Conservation (phyloP, 2,797 vertebrate species). For the Lophius americanus region DNA sequence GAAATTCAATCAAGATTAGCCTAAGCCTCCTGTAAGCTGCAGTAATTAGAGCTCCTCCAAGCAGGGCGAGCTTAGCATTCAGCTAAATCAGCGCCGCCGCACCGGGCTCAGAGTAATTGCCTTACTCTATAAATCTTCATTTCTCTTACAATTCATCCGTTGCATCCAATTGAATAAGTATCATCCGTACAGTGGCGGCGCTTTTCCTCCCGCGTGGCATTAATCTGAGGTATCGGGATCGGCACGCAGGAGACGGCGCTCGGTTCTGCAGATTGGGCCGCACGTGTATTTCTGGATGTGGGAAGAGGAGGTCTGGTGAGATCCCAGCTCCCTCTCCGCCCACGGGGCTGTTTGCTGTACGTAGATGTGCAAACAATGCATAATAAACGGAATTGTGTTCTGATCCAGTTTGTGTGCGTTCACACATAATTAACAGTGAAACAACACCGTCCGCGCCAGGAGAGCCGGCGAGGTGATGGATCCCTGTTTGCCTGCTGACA, state of each 20-base stretch:
- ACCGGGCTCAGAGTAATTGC: constrained; percentile 63
- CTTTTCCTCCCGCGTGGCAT: constrained; percentile 8
- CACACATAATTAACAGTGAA: constrained; percentile 55
- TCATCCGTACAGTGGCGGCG: constrained; percentile 44
- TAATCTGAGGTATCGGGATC: constrained; percentile 45
- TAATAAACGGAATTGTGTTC: constrained; percentile 55
- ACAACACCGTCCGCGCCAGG: constrained; percentile 44
- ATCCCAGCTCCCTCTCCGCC: constrained; percentile 53
- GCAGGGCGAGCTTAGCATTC: constrained; percentile 60
- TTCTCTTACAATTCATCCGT: constrained; percentile 62
- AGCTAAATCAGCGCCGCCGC: constrained; percentile 62
- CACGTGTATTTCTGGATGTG: constrained; percentile 23
- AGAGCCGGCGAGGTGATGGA: constrained; percentile 13
- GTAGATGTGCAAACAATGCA: constrained; percentile 61
- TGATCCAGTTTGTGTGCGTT: constrained; percentile 45
- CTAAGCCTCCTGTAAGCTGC: constrained; percentile 67
- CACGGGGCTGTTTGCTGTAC: constrained; percentile 55
- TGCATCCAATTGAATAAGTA: constrained; percentile 57
- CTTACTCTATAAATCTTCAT: constrained; percentile 68
- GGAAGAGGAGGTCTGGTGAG: constrained; percentile 29
- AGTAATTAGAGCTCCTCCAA: constrained; percentile 73
- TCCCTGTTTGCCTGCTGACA: constrained; percentile 29
- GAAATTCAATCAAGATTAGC: constrained; percentile 77
- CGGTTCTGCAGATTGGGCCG: constrained; percentile 19
- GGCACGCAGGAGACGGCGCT: constrained; percentile 30